A percentile compares a stretch with the other conserved stretches of the same genome.
Evolutionary conservation across 2,797 vertebrate species (phyloP).

Genomic region (Salmo trutta): DNA sequence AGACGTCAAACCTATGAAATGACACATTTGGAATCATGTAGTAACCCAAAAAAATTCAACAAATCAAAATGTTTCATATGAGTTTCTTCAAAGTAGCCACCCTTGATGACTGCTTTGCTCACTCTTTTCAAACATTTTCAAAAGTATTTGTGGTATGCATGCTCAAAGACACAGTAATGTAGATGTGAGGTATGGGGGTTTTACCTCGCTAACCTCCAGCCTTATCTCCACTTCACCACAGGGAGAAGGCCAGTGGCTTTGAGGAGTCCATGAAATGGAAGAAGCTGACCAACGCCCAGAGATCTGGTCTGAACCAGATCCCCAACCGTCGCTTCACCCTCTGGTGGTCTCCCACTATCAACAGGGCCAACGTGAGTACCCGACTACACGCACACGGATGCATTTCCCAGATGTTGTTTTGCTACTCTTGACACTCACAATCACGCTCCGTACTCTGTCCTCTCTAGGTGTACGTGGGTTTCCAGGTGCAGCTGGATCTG

Average conservation of each 20-base stretch:
- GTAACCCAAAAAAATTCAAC: no score
- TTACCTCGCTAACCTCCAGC: neutral
- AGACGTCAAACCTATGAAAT: no score
- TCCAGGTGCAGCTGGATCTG: conserved; percentile 97
- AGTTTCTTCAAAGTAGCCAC: no score
- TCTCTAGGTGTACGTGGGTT: conserved; percentile 94
- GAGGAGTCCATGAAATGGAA: conserved; percentile 99
- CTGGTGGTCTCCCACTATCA: conserved; percentile 99
- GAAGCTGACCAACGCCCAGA: conserved; percentile 98
- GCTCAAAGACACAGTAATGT: neutral
- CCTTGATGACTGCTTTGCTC: no score
- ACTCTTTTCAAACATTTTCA: neutral
- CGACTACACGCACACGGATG: neutral
- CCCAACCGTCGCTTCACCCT: conserved; percentile 99
- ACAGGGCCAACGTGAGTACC: conserved; percentile 93
- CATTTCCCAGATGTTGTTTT: neutral
- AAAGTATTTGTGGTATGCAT: neutral
- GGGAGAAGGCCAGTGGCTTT: conserved; percentile 99
- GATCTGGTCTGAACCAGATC: conserved; percentile 98
- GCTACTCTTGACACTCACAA: neutral
- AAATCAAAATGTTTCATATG: no score
- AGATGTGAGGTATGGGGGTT: neutral
- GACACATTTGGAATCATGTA: no score
- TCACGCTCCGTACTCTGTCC: neutral
- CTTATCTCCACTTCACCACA: conserved; percentile 44